phyloP scores from a whole-genome alignment of 2,113 vertebrate genomes.

The Eurypyga helias region DNA sequence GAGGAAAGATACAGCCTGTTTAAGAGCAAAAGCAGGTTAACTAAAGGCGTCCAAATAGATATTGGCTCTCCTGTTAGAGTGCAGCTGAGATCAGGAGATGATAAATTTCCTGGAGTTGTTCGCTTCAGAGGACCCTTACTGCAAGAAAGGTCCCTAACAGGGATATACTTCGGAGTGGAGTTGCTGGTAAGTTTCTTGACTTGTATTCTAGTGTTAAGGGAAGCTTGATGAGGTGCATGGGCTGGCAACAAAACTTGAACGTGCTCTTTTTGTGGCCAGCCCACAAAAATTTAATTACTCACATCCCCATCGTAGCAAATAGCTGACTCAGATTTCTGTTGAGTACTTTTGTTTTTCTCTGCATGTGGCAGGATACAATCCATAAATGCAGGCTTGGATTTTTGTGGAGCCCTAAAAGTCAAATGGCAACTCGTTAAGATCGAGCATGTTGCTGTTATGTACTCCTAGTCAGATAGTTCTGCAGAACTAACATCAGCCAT shows the following conservation, averaged over 20 bases:
- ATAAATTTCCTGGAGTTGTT: slow-evolving; percentile 92
- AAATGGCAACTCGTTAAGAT: background rate
- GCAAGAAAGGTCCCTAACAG: slow-evolving; percentile 89
- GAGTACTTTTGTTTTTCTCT: background rate
- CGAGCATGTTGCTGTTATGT: background rate
- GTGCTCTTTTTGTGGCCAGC: background rate
- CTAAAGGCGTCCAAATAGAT: slow-evolving; percentile 89
- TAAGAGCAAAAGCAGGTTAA: slow-evolving; percentile 84
- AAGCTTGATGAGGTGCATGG: background rate
- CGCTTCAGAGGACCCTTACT: slow-evolving; percentile 93
- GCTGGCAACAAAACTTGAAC: background rate
- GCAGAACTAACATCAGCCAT: background rate
- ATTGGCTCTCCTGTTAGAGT: slow-evolving; percentile 92
- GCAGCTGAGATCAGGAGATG: slow-evolving; percentile 91
- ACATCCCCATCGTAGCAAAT: rapidly evolving
- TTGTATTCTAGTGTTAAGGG: background rate
- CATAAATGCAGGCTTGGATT: background rate
- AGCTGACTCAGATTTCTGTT: background rate
- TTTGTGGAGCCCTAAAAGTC: background rate
- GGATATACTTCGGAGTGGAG: slow-evolving; percentile 97
- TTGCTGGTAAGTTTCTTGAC: slow-evolving; percentile 89
- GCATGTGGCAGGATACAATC: background rate
- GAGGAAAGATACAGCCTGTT: slow-evolving; percentile 93
- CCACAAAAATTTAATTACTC: background rate
- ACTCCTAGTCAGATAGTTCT: background rate